Base-by-base conservation (phyloP, 2,113 vertebrate genomes). In the Trogon surrucura region DNA sequence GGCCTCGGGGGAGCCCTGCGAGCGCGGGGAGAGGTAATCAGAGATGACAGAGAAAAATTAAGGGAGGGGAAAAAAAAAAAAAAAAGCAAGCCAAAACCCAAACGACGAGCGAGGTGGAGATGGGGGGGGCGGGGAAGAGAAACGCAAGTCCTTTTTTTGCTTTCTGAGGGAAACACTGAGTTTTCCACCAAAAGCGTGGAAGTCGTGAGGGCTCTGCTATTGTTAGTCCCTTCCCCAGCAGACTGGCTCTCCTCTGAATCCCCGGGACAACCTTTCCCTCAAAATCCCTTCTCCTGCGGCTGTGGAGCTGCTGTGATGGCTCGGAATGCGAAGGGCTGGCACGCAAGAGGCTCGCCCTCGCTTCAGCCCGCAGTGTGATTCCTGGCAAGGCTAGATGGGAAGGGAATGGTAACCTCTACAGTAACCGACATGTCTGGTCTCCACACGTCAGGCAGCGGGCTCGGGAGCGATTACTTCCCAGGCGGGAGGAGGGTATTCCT, bases 1-100 rank as follows among this genome's bases (percentile, higher is more conserved):
- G 89, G 91, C 91, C 95, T 87, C 94, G 29, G 93, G 97, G 94
- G 97, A 96, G 96, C 92, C 97, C 96, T 88, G 82, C 32, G 94
- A 95, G 80, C 47, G 90, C 86, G 77, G 84, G 82, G 50, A 78
- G 91, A 95, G 92, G 94, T 94, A 81, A 97, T 93, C 95, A 83
- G 96, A 95, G 93, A 92, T 83, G 96, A 89, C 96, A 96, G 91
- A 91, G 94, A 87, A 95, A 93, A 96, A 96, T 85, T 72, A 57
- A 92, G 67, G 72, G 27, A 6, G 11, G 5, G 27, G 26, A 19
- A 36, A 30, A 27, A 27, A 53, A 66, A 36, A 8, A 36, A 36
- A 36, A 36, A 36, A 64, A 66, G 36, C 36, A 66, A 47, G 10
- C 64, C 50, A 27, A 26, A 48, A 30, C 32, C 27, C 57, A 74